A percentile compares a stretch with the other conserved stretches of the same genome.
These are phyloP conservation scores for Aplysina aerophoba DNA, from an alignment of 37 sponge, comb jelly and placozoan species.

Conservation along the genomic window DNA sequence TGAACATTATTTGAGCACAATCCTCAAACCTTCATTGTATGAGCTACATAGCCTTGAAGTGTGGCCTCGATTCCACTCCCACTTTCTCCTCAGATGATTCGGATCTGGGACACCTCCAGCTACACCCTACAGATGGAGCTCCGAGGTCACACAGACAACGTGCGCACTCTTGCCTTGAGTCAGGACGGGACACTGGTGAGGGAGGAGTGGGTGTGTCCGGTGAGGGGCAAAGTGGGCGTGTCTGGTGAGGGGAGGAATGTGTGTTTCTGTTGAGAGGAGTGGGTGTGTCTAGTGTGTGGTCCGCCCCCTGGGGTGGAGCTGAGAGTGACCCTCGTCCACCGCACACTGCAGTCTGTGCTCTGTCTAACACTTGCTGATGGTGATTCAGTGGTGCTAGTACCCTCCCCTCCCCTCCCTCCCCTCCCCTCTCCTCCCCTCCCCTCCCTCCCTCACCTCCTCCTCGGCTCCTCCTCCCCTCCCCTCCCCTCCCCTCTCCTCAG, in stretches of 20 bases:
- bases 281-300: too few species aligned
- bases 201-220: background rate
- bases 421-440: background rate
- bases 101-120: constrained; percentile 87
- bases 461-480: background rate
- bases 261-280: too few species aligned
- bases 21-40: too few species aligned
- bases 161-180: constrained; percentile 77
- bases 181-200: constrained; percentile 89
- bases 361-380: too few species aligned
- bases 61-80: background rate
- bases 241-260: too few species aligned
- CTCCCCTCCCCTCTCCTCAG: constrained; percentile 40
- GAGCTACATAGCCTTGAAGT: too few species aligned
- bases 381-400: too few species aligned
- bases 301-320: too few species aligned
- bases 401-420: background rate
- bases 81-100: constrained; percentile 20
- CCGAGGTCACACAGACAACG: constrained; percentile 92
- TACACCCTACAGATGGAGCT: constrained; percentile 60
- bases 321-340: too few species aligned
- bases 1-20: too few species aligned
- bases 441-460: background rate
- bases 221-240: too few species aligned
- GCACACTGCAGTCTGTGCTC: too few species aligned